A percentile compares a stretch with the other conserved stretches of the same genome.
These are phyloP conservation scores for Thalassoma bifasciatum DNA, from an alignment of 2,113 vertebrate genomes.

Conservation along the genomic window DNA sequence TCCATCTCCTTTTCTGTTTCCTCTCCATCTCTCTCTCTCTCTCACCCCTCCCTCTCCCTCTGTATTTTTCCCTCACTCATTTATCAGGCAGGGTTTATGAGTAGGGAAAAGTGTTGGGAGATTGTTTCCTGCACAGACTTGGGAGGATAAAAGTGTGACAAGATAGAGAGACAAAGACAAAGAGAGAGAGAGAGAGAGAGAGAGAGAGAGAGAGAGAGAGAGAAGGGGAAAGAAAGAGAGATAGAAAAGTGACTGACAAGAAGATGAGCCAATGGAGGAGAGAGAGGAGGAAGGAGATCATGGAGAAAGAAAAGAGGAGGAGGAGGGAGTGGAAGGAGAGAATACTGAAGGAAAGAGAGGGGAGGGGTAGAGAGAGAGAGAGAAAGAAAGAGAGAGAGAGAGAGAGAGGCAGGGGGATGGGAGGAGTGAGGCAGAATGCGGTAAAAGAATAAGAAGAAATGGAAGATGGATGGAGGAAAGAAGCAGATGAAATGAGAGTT, in stretches of 20 bases:
- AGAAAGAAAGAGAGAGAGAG: constrained; percentile 68
- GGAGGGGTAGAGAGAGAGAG: constrained; percentile 34
- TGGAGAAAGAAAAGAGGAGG: not conserved
- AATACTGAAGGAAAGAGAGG: constrained; percentile 7
- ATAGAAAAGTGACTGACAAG: constrained; percentile 74
- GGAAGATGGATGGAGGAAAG: constrained; percentile 54
- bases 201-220: constrained; percentile 9
- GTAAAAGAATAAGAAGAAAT: constrained; percentile 72
- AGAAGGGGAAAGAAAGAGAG: constrained; percentile 20
- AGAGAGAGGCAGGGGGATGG: constrained; percentile 67
- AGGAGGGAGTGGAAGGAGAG: constrained; percentile 47
- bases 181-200: constrained; percentile 50
- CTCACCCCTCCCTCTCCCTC: constrained; percentile 14
- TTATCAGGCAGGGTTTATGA: constrained; percentile 55
- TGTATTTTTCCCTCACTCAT: constrained; percentile 40
- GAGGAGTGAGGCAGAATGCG: constrained; percentile 74
- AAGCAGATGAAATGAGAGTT: constrained; percentile 27
- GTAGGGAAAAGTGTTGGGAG: constrained; percentile 58
- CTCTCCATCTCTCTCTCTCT: not conserved
- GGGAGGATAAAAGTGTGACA: constrained; percentile 24
- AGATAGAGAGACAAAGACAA: not conserved
- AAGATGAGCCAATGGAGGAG: constrained; percentile 66
- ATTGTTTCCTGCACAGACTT: constrained; percentile 62
- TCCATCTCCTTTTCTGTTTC: constrained; percentile 29
- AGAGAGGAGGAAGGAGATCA: constrained; percentile 16